Percentiles rank a stretch among this genome's conserved stretches.
phyloP scores from a whole-genome alignment of 2,888 invertebrate genomes.

The Cyaniris semiargus region DNA sequence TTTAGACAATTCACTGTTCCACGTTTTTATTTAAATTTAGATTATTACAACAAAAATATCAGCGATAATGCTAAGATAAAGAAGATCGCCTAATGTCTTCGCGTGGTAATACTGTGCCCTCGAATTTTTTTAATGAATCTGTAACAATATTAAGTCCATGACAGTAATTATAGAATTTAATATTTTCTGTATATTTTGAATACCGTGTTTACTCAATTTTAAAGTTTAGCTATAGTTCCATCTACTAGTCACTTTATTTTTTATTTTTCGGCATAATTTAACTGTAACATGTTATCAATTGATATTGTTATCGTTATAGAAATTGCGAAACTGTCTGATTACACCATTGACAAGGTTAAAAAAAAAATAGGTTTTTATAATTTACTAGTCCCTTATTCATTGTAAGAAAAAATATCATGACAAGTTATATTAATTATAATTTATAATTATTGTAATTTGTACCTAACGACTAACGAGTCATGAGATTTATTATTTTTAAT shows the following conservation, averaged over 20 bases:
- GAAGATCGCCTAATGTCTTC: not conserved
- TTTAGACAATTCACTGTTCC: slow-evolving; percentile 30
- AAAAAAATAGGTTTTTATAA: no score
- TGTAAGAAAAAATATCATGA: no score
- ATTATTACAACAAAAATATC: not conserved
- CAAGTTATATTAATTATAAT: no score
- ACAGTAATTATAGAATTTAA: no score
- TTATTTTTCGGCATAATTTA: not conserved
- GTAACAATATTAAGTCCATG: no score
- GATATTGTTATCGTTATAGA: not conserved
- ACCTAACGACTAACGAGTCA: no score
- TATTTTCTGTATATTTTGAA: no score
- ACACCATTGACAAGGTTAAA: slow-evolving; percentile 11
- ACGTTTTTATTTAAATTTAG: not conserved
- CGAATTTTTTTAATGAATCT: no score
- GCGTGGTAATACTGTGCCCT: not conserved
- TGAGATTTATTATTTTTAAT: no score
- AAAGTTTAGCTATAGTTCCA: not conserved
- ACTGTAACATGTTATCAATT: not conserved
- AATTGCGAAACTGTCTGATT: not conserved
- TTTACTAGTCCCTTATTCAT: no score
- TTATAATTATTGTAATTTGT: no score
- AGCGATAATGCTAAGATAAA: not conserved
- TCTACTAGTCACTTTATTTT: not conserved
- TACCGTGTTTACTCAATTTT: no score